Evolutionary conservation across 2,797 vertebrate species (phyloP).

Genomic region (Cyclopterus lumpus): DNA sequence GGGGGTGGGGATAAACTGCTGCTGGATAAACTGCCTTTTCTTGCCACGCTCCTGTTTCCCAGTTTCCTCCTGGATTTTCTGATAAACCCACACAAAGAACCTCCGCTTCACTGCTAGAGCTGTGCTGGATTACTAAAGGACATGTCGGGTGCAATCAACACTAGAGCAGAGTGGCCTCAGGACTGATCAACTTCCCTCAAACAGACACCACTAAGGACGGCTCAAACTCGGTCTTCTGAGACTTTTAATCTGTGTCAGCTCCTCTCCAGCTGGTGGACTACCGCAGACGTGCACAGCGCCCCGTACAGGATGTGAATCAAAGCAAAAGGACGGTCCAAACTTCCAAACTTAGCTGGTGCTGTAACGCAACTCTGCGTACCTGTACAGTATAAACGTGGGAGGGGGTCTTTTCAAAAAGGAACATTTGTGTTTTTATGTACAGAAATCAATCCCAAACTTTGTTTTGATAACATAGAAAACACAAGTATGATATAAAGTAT

Average conservation of each 20-base stretch:
- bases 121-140: slow-evolving; percentile 68
- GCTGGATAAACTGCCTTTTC: slow-evolving; percentile 72
- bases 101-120: slow-evolving; percentile 32
- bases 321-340: slow-evolving; percentile 22
- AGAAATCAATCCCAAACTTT: slow-evolving; percentile 48
- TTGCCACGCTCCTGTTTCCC: slow-evolving; percentile 16
- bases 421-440: slow-evolving; percentile 59
- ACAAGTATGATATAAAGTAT: slow-evolving; percentile 46
- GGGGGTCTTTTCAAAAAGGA: slow-evolving; percentile 15
- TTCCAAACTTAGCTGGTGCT: slow-evolving; percentile 57
- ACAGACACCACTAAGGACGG: slow-evolving; percentile 38
- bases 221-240: slow-evolving; percentile 12
- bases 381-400: slow-evolving; percentile 56
- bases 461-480: slow-evolving; percentile 53
- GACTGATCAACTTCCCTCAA: slow-evolving; percentile 18
- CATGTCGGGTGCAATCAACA: slow-evolving; percentile 70
- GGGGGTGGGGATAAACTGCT: slow-evolving; percentile 27
- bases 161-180: slow-evolving; percentile 62
- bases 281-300: slow-evolving; percentile 2
- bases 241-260: slow-evolving; percentile 16
- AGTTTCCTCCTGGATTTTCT: slow-evolving; percentile 37
- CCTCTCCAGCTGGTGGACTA: slow-evolving; percentile 39
- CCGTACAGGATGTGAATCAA: slow-evolving; percentile 41
- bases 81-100: slow-evolving; percentile 1
- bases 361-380: slow-evolving; percentile 38